These are phyloP conservation scores for Oligia fasciuncula DNA, from an alignment of 2,888 invertebrate species.

Conservation along the genomic window DNA sequence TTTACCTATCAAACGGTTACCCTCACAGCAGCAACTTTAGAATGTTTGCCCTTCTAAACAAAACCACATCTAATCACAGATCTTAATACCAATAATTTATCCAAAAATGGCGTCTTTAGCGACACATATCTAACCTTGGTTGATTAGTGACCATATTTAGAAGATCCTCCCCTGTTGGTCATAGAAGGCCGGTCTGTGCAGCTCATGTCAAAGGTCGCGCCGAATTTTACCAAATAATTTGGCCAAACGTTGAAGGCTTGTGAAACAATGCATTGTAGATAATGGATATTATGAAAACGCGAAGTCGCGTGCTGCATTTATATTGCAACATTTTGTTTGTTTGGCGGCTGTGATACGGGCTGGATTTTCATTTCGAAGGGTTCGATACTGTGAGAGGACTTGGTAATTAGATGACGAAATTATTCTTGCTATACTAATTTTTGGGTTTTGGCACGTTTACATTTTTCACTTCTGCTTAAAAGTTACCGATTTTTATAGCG, in stretches of 20 bases:
- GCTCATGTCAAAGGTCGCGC: constrained; percentile 62
- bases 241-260: constrained; percentile 63
- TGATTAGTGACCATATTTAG: constrained; percentile 56
- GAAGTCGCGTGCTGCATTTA: constrained; percentile 70
- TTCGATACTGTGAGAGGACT: constrained; percentile 16
- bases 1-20: background rate
- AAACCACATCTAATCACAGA: constrained; percentile 36
- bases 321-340: constrained; percentile 63
- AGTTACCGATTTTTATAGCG: background rate
- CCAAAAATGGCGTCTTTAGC: constrained; percentile 30
- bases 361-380: constrained; percentile 24
- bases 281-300: constrained; percentile 69
- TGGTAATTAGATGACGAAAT: constrained; percentile 16
- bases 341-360: constrained; percentile 34
- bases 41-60: constrained; percentile 32
- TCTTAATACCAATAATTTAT: constrained; percentile 34
- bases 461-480: background rate
- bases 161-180: constrained; percentile 48
- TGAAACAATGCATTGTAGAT: constrained; percentile 66
- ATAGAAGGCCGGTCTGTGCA: constrained; percentile 54
- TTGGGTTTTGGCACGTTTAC: background rate
- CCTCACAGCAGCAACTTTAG: background rate
- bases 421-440: background rate
- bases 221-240: constrained; percentile 43
- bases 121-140: constrained; percentile 48